A percentile compares a stretch with the other conserved stretches of the same genome.
Evolutionary conservation across 1,140 invertebrate genomes (phyloP).

Genomic region (Cyclina sinensis): DNA sequence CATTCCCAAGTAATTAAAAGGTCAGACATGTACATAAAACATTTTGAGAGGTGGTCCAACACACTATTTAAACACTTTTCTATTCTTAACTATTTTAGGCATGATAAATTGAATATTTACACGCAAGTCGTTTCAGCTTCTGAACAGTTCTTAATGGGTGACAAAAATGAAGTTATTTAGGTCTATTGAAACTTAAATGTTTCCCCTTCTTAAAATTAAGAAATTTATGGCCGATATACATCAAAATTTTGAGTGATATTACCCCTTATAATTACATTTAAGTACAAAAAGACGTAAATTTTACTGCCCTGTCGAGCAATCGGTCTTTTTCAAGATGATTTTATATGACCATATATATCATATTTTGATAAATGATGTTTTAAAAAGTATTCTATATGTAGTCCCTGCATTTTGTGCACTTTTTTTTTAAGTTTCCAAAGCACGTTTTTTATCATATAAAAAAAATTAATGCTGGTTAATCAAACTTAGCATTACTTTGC

Average conservation of each 20-base stretch:
- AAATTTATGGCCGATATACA: constrained; percentile 34
- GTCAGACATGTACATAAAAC: background rate
- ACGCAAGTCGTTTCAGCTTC: background rate
- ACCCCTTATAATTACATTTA: background rate
- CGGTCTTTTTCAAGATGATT: constrained; percentile 19
- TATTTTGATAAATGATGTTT: background rate
- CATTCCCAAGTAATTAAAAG: background rate
- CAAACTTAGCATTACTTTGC: too few relatives aligned
- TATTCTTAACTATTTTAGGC: background rate
- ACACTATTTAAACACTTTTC: background rate
- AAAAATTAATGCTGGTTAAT: too few relatives aligned
- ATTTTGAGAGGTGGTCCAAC: background rate
- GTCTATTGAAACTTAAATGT: background rate
- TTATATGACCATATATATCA: background rate
- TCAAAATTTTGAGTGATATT: constrained; percentile 21
- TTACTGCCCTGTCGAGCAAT: background rate
- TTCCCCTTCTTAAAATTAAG: constrained; percentile 27
- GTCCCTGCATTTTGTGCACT: too few relatives aligned
- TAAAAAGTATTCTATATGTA: background rate
- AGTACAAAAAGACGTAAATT: constrained; percentile 12
- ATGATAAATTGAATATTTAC: constrained; percentile 16
- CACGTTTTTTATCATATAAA: too few relatives aligned
- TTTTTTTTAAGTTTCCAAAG: too few relatives aligned
- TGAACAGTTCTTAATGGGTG: constrained; percentile 19
- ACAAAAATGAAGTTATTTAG: constrained; percentile 8